These are phyloP conservation scores for Iselma pallidipennis DNA, from an alignment of 2,888 invertebrate species.

Conservation along the genomic window DNA sequence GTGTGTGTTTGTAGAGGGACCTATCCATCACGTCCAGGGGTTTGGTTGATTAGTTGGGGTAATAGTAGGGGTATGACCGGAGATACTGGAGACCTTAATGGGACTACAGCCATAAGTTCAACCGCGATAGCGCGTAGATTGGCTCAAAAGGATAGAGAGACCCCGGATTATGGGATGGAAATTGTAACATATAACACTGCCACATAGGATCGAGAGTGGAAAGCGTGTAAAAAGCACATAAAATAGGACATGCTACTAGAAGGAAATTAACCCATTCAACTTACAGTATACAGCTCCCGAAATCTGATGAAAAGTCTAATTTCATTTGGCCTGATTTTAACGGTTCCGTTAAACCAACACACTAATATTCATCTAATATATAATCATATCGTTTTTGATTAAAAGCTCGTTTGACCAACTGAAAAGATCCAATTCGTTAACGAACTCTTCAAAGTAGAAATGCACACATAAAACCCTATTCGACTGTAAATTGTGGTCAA, in stretches of 20 bases:
- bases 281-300: conserved; percentile 20
- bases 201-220: conserved; percentile 29
- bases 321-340: conserved; percentile 15
- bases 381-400: too few relatives aligned
- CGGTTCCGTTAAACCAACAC: background rate
- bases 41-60: conserved; percentile 39
- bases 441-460: too few relatives aligned
- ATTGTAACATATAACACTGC: conserved; percentile 43
- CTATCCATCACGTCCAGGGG: conserved; percentile 41
- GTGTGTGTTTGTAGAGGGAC: conserved; percentile 24
- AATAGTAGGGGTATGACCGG: conserved; percentile 12
- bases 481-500: too few relatives aligned
- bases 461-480: too few relatives aligned
- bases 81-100: conserved; percentile 27
- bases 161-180: conserved; percentile 41
- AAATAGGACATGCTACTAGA: conserved; percentile 35
- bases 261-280: conserved; percentile 45
- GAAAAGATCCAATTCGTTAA: too few relatives aligned
- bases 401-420: too few relatives aligned
- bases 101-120: conserved; percentile 29
- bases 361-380: background rate
- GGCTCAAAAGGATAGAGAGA: conserved; percentile 37
- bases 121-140: conserved; percentile 39
- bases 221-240: conserved; percentile 39
- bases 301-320: conserved; percentile 33